A percentile compares a stretch with the other conserved stretches of the same genome.
Evolutionary conservation across 2,113 vertebrate species (phyloP).

Genomic region (Orcinus orca): DNA sequence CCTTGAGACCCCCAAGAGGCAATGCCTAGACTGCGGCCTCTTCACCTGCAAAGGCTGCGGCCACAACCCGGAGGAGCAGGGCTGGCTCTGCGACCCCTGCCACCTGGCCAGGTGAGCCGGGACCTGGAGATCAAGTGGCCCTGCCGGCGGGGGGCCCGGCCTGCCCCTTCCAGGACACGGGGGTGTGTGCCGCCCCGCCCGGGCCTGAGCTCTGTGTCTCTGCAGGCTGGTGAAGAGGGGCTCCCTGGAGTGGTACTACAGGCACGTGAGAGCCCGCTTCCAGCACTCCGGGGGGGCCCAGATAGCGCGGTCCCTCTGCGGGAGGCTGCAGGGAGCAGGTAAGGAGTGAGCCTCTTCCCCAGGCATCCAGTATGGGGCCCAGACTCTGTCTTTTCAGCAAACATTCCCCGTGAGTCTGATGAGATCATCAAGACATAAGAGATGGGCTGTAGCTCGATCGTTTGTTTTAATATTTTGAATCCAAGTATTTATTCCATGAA

Average conservation of each 20-base stretch:
- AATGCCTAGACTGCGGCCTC: slow-evolving; percentile 90
- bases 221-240: slow-evolving; percentile 90
- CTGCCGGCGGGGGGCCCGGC: rapidly evolving
- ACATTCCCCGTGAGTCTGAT: not conserved
- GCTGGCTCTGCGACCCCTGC: slow-evolving; percentile 93
- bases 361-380: rapidly evolving
- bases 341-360: not conserved
- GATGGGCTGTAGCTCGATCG: rapidly evolving
- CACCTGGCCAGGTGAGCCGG: slow-evolving; percentile 87
- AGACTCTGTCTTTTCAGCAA: too few species aligned
- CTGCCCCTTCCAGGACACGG: rapidly evolving
- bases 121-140: rapidly evolving
- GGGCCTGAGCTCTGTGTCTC: rapidly evolving
- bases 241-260: slow-evolving; percentile 93
- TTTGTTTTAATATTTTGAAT: not conserved
- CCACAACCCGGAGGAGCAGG: slow-evolving; percentile 86
- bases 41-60: slow-evolving; percentile 90
- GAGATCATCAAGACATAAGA: not conserved
- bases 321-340: slow-evolving; percentile 80
- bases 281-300: slow-evolving; percentile 94
- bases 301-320: slow-evolving; percentile 91
- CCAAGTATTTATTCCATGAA: not conserved
- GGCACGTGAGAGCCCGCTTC: slow-evolving; percentile 90
- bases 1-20: slow-evolving; percentile 87
- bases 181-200: not conserved